phyloP scores from a whole-genome alignment of 2,113 vertebrate species.

The Fulmarus glacialis region DNA sequence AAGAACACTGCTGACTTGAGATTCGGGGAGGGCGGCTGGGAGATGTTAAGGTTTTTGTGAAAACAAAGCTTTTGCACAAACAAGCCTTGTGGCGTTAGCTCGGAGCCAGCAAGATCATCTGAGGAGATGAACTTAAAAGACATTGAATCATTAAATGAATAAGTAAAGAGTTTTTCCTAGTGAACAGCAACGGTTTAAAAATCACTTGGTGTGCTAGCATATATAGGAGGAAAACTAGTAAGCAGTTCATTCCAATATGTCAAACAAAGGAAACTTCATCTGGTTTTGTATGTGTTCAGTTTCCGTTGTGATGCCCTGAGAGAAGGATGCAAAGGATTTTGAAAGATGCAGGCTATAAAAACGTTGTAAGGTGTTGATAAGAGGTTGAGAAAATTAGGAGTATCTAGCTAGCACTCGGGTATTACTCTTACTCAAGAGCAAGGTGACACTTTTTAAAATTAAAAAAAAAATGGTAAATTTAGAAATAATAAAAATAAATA shows the following conservation, averaged over 20 bases:
- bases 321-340: background rate
- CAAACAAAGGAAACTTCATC: background rate
- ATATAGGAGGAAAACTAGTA: background rate
- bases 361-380: background rate
- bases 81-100: background rate
- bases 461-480: background rate
- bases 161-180: background rate
- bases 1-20: background rate
- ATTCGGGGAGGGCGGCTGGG: background rate
- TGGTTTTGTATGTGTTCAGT: background rate
- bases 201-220: background rate
- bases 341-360: background rate
- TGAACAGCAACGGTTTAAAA: background rate
- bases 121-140: slow-evolving; percentile 27
- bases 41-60: background rate
- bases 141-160: background rate
- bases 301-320: background rate
- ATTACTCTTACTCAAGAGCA: background rate
- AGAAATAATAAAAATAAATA: background rate
- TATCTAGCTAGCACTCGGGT: background rate
- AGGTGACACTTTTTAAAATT: background rate
- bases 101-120: background rate
- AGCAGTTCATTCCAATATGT: background rate
- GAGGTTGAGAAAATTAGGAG: background rate
- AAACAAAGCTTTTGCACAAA: background rate